Base-by-base conservation (phyloP, 2,797 vertebrate genomes). In the Hippocampus kuda region DNA sequence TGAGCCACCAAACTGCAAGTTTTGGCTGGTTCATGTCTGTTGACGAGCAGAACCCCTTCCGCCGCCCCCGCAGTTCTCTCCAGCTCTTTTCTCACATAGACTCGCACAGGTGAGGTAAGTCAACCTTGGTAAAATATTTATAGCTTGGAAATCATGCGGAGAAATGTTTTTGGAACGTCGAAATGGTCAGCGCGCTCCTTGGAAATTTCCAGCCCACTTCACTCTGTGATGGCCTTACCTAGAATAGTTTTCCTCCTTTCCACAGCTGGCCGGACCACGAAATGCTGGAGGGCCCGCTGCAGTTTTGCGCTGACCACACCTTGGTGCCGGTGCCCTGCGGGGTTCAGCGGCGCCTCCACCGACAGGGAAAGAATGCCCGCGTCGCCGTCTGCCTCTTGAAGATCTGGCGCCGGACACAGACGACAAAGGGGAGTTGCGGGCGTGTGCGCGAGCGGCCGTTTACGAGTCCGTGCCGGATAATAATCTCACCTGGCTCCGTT, bases 181-280 rank as follows among this genome's bases (percentile, higher is more conserved):
- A 46, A 13, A 46, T 46, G 44, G 34, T 38, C 34, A 38, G 6
- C 34, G 34, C 7, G 34, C 34, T 38, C 34, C 34, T 38, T 38
- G 34, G 49, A 51, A 51, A 22, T 51, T 20, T 51, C 48, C 48
- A 51, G 1, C 48, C 48, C 48, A 22, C 1, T 51, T 22, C 48
- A 51, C 16, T 51, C 5, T 26, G n/a, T 15, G 22, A 64, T 44
- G n/a, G 4, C 92, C 56, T 94, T 82, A 98, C 96, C 95, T 60
- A 96, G 85, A 44, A 97, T 89, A 67, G 90, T 81, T 88, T 94
- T 95, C 62, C 93, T 91, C 70, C 87, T 93, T 83, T 91, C 90
- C 79, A 96, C 91, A 0, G 88, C 93, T 0, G 94, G 94, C 88
- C 94, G 92, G 67, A 94, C 90, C 56, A 93, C 93, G 85, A 94